Conservation (phyloP, 2,888 invertebrate genomes). For the Amorpha juglandis region DNA sequence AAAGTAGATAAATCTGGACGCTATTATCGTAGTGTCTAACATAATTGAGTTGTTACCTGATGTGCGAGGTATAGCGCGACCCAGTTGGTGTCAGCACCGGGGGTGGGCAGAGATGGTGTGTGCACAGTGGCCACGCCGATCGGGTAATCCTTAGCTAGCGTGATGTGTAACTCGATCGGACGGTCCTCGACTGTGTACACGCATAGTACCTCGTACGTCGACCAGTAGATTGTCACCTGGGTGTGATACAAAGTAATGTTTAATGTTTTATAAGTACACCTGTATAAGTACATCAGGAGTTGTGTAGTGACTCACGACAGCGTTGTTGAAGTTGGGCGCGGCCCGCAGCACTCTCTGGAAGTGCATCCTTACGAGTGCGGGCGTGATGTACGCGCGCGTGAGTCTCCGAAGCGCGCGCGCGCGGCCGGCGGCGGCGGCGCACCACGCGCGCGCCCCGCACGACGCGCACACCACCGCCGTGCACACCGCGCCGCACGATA, state of each 20-base stretch:
- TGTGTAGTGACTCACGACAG: conserved; percentile 35
- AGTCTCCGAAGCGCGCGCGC: conserved; percentile 50
- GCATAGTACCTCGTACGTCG: conserved; percentile 91
- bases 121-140: conserved; percentile 74
- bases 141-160: conserved; percentile 93
- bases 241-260: neutral
- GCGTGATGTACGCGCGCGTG: conserved; percentile 82
- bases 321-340: conserved; percentile 36
- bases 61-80: conserved; percentile 93
- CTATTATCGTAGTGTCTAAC: no score
- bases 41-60: conserved; percentile 86
- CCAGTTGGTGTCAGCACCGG: conserved; percentile 56
- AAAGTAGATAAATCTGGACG: no score
- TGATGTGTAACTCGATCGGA: conserved; percentile 90
- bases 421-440: conserved; percentile 89
- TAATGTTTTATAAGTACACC: no score
- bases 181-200: conserved; percentile 92
- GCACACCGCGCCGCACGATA: conserved; percentile 87
- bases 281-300: neutral
- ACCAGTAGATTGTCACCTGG: conserved; percentile 88
- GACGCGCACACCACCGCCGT: conserved; percentile 78
- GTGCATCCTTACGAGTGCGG: conserved; percentile 39
- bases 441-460: conserved; percentile 87
- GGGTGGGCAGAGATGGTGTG: conserved; percentile 40
- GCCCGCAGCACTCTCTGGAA: conserved; percentile 34